Base-by-base conservation (phyloP, 2,888 invertebrate species). In the Axea sp. region DNA sequence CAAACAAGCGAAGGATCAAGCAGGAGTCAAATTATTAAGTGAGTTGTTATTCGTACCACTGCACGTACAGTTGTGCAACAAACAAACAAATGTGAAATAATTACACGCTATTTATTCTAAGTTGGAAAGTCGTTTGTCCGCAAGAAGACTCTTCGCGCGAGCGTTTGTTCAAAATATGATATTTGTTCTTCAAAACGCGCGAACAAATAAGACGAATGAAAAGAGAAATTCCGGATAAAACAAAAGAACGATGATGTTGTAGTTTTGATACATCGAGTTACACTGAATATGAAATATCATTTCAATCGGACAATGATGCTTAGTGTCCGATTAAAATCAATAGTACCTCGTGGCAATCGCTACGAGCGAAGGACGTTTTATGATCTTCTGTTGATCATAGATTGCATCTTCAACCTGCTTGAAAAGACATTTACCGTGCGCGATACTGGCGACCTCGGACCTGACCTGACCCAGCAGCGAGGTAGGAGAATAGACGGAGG, bases 381-480 rank as follows among this genome's bases (percentile, higher is more conserved):
- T 51, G 57, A 72, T 72, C 51, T 51, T 59, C 15, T 33, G 39
- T 60, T 60, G 73, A 67, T 65, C 55, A 45, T 65, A 72, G 59
- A 67, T 67, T 60, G 49, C 39, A 39, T 47, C 49, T 67, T 67
- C 59, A 62, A 59, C 62, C 73, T 64, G 73, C 35, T 31, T 33
- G 51, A 45, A 37, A 72, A 67, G 68, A 68, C 51, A 57, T 74
- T 74, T 59, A 74, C 59, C 37, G 69, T 43, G 57, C 49, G 57
- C 60, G 77, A 68, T 53, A 59, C 55, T 30, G 64, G 65, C 75
- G 80, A 81, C 80, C 77, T 75, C 64, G 73, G 69, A 74, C 79
- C 79, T 79, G 81, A 82, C 81, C 80, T 80, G 80, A 74, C 77
- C 77, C 79, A 77, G 80, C 53, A 43, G 49, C 8, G 31, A n/a